A percentile compares a stretch with the other conserved stretches of the same genome.
Evolutionary conservation across 2,888 invertebrate genomes (phyloP).

Genomic region (Stenodera caucasica): DNA sequence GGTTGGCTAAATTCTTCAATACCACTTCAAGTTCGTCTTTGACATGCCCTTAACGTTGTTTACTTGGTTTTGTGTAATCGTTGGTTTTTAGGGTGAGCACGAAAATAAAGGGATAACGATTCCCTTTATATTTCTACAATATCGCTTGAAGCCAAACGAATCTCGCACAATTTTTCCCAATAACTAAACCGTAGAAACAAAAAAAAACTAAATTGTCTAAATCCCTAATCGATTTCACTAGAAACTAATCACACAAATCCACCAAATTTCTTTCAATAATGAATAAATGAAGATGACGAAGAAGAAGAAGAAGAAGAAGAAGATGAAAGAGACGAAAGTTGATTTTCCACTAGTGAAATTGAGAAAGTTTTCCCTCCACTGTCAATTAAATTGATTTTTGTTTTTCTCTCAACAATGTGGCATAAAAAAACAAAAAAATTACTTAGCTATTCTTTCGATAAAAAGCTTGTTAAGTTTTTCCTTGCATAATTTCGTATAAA

Average conservation of each 20-base stretch:
- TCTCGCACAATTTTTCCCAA: too few relatives aligned
- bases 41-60: neutral
- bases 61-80: neutral
- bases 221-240: neutral
- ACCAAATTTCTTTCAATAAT: neutral
- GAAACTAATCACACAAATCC: neutral
- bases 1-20: neutral
- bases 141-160: neutral
- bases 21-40: neutral
- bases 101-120: neutral
- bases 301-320: too few relatives aligned
- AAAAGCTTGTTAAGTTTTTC: neutral
- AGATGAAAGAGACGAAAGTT: neutral
- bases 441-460: neutral
- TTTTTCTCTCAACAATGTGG: neutral
- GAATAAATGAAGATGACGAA: too few relatives aligned
- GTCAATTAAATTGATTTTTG: neutral
- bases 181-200: too few relatives aligned
- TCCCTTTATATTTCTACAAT: neutral
- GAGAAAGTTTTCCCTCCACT: conserved; percentile 1
- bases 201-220: too few relatives aligned
- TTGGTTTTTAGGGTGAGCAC: neutral
- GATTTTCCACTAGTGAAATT: neutral
- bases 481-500: neutral
- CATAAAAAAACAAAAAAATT: too few relatives aligned